phyloP scores from a whole-genome alignment of 2,797 vertebrate genomes.

The Melanotaenia nigrans region DNA sequence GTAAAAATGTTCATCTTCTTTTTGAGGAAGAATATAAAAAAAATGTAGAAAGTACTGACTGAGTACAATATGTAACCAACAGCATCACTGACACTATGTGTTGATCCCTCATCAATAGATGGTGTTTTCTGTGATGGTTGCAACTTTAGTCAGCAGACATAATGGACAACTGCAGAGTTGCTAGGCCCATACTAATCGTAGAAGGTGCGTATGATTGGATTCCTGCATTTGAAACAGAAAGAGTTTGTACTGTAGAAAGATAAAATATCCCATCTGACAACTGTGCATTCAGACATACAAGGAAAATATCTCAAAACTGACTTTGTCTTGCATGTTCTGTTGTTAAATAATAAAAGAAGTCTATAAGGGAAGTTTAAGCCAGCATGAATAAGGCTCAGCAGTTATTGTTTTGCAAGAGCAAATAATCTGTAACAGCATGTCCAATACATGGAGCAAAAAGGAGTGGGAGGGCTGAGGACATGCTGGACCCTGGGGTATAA shows the following conservation, averaged over 20 bases:
- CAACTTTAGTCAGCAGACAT: neutral
- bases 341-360: slow-evolving; percentile 5
- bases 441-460: neutral
- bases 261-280: neutral
- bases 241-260: too few relatives aligned
- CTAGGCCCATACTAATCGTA: neutral
- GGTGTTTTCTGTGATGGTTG: neutral
- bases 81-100: too few relatives aligned
- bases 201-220: neutral
- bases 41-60: too few relatives aligned
- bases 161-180: neutral
- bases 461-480: neutral
- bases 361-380: neutral
- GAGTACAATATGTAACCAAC: too few relatives aligned
- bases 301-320: slow-evolving; percentile 9
- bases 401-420: neutral
- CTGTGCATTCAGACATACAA: neutral
- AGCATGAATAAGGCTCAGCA: neutral
- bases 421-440: too few relatives aligned
- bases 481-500: too few relatives aligned
- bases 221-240: neutral
- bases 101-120: neutral
- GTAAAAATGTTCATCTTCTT: too few relatives aligned
- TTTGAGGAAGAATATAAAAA: too few relatives aligned
- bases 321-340: neutral